Evolutionary conservation across 2,888 invertebrate species (phyloP).

Genomic region (Eubasilissa splendida): DNA sequence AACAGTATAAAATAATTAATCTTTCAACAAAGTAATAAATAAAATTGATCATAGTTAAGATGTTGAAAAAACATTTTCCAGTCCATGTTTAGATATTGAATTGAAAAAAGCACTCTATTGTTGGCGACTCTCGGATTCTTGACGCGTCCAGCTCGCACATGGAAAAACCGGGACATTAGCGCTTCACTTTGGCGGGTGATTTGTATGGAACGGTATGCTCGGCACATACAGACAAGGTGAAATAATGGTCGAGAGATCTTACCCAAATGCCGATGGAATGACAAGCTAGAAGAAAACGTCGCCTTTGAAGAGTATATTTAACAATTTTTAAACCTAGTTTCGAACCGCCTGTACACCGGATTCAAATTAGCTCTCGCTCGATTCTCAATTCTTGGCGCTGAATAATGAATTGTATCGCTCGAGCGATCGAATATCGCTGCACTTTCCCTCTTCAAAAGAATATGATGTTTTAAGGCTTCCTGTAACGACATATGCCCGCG

Average conservation of each 20-base stretch:
- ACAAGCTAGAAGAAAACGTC: conserved; percentile 42
- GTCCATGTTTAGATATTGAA: conserved; percentile 13
- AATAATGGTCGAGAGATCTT: conserved; percentile 43
- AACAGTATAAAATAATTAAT: no score
- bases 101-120: background rate
- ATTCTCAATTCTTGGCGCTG: background rate
- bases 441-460: conserved; percentile 36
- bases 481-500: background rate
- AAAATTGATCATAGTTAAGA: background rate
- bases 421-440: conserved; percentile 3
- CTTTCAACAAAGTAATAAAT: background rate
- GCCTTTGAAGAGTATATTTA: conserved; percentile 22
- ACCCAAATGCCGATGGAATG: conserved; percentile 40
- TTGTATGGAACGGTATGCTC: conserved; percentile 14
- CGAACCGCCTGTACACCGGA: background rate
- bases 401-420: conserved; percentile 1
- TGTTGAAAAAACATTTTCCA: background rate
- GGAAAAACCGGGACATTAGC: conserved; percentile 30
- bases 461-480: conserved; percentile 28
- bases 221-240: conserved; percentile 40
- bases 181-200: conserved; percentile 3
- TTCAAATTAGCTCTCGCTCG: background rate
- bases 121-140: background rate
- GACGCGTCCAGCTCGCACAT: conserved; percentile 10
- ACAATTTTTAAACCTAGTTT: conserved; percentile 12